Evolutionary conservation across 2,888 invertebrate species (phyloP), one percentile per base, ranked within the genome.

Genomic region (Isoperla grammatica): DNA sequence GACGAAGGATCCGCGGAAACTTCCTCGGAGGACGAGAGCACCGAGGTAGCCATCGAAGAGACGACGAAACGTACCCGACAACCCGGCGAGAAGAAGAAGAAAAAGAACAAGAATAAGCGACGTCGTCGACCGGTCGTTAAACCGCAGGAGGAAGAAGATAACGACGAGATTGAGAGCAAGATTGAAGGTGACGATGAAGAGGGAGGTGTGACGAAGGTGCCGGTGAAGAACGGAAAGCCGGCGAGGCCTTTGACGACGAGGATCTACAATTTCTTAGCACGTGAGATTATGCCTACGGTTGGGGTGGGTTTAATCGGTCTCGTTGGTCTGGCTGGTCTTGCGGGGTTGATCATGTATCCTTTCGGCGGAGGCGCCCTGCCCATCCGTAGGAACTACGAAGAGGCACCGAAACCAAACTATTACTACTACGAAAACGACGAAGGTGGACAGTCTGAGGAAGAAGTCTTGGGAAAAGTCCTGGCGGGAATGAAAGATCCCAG

Each of bases 201-300:
- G 77, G 77, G 71, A 78, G 78, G 56, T 75, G 78, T 72, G 68
- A 78, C 64, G 74, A 79, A 74, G 71, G 78, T 22, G 76, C 78
- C 78, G 56, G 76, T 78, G 46, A 61, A 46, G 61, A 40, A 15
- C 9, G 37, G 23, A 37, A 15, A n/a, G 4, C 23, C 35, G 17
- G 17, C 48, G 6, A 20, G 17, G 39, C 57, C 23, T 22, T 49
- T 39, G 50, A 42, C 37, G 20, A 85, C 87, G 0, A 85, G 87
- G 71, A 82, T 89, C 22, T 89, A 88, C 69, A 88, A 87, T 68
- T 89, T 87, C 68, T 74, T 89, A 42, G 87, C 88, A 2, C 78
- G 88, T 66, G 88, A 89, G 88, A 85, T 89, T 0, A 88, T 89
- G 85, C 88, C 89, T 0, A 86, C 87, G 29, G 86, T 89, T 17